Evolutionary conservation across 2,797 vertebrate genomes (phyloP).

Genomic region (Mus minutoides): DNA sequence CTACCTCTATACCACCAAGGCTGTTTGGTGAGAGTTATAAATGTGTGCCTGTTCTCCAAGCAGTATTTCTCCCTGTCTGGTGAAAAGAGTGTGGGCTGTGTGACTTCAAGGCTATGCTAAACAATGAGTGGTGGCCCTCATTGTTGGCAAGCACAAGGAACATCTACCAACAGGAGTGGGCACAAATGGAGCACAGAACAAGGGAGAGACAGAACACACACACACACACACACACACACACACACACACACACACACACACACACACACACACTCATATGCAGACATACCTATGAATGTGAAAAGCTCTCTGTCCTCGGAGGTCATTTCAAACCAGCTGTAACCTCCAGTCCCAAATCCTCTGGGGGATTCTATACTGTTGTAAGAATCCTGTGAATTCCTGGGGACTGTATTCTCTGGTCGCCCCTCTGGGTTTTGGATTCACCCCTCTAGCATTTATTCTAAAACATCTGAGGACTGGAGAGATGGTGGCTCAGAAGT

Average conservation of each 20-base stretch:
- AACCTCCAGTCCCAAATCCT: neutral
- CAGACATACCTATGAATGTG: neutral
- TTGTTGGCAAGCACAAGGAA: neutral
- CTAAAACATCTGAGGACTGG: neutral
- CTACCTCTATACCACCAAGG: neutral
- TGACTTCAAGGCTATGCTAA: neutral
- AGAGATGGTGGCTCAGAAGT: neutral
- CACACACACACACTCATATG: neutral
- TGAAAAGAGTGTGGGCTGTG: neutral
- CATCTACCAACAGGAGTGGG: neutral
- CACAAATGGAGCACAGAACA: neutral
- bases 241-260: neutral
- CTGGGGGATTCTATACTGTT: neutral
- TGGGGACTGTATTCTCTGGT: neutral
- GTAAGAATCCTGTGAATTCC: constrained; percentile 5
- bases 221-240: neutral
- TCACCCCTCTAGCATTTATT: neutral
- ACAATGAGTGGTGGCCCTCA: neutral
- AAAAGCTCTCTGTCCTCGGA: neutral
- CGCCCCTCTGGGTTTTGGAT: neutral
- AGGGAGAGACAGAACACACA: neutral
- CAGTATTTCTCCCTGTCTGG: neutral
- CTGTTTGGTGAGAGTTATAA: constrained; percentile 1
- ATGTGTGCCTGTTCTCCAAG: neutral
- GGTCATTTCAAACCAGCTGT: neutral